Base-by-base conservation (phyloP, 1,140 invertebrate species). In the Agrilus planipennis region DNA sequence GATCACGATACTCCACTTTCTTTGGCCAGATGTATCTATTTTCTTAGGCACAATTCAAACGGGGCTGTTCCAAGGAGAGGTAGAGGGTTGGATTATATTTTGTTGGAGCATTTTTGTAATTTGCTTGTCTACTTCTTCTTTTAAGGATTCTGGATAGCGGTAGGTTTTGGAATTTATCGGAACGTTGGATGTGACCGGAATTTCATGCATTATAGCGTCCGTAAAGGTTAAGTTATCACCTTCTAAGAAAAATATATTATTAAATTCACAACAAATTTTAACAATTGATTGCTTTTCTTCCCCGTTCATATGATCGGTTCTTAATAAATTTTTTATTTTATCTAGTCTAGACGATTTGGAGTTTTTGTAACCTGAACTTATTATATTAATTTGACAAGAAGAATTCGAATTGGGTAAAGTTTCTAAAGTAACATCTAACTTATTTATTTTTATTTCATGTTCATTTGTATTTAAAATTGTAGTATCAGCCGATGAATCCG, bases 1-100 rank as follows among this genome's bases (percentile, higher is more conserved):
- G 9, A 62, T 47, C 2, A 58, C 56, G 4, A 62, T 16, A 35
- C 59, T 32, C 54, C 57, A 62, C 49, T 54, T 62, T 12, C 12
- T 35, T 47, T 54, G 37, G 6, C 51, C 53, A 16, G 42, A 42
- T 3, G 44, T 37, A 17, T 57, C 50, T 3, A 25, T 16, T 27
- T 56, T 57, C 27, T 57, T 54, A 29, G 55, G 47, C 7, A 52
- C 47, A 21, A 50, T 23, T 41, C 46, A 58, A 39, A 62, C 11
- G n/a, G 53, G 52, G 22, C 39, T 44, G 11, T 40, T 46, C 34
- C 49, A 54, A 6, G 46, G 50, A 4, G 35, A 47, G 1, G 28
- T 37, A 0, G 46, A 53, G 17, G 30, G 29, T 32, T 17, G 17
- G 9, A 46, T 46, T 16, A 46, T 43, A 27, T 27, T 25, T 36